Evolutionary conservation across 2,888 invertebrate genomes (phyloP), one percentile per base, ranked within the genome.

Genomic region (Dynastes maya): DNA sequence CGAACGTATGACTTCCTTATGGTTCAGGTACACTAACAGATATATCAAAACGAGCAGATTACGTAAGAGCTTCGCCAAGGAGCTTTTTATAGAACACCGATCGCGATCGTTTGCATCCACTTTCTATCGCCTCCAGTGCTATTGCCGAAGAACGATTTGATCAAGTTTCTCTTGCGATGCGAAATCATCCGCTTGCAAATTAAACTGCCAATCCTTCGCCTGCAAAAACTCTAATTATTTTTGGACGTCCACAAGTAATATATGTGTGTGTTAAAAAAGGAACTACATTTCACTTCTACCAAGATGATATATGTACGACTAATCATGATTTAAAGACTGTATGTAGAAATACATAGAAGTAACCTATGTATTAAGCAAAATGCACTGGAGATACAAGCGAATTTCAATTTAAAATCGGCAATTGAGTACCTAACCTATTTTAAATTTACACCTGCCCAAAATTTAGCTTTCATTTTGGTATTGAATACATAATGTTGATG

Each of bases 21-120:
- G 45, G 29, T 61, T 45, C 61, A 13, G 5, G 27, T 72, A 53
- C 16, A 53, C 32, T 5, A 6, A 13, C 0, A 74, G n/a, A 61
- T 61, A 37, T 71, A 32, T 67, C 65, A 68, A 58, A 74, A 45
- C 29, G 3, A 16, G 22, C 9, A 13, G 45, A 49, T 74, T 74
- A 74, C 72, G 61, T 74, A 74, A 74, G 58, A 40, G 9, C 4
- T 49, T 49, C 72, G 61, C 61, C 22, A 63, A 74, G 40, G 45
- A 74, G 61, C 63, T 74, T 74, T 74, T 74, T 74, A 74, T 74
- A 74, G 72, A 61, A 40, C 72, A 55, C 55, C 16, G 55, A 55
- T 55, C 55, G 45, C 72, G 61, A 61, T 74, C 63, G 61, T 61
- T 74, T 74, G 63, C 72, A 74, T 61, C 61, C 13, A 74, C 72